These are phyloP conservation scores for Muscicapa striata DNA, from an alignment of 2,797 vertebrate genomes.

Conservation along the genomic window DNA sequence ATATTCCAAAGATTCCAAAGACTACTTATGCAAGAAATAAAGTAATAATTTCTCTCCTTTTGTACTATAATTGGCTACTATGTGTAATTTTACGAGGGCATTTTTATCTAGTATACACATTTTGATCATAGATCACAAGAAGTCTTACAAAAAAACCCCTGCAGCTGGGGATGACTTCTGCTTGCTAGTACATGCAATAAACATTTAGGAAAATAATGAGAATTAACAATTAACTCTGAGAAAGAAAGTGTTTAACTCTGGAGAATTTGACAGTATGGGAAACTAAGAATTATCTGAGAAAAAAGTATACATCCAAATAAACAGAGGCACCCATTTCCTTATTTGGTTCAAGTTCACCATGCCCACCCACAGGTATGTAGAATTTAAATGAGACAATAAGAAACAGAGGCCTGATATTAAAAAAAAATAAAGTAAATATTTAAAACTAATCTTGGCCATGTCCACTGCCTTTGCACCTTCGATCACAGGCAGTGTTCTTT, in stretches of 20 bases:
- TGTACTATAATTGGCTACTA: neutral
- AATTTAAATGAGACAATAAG: neutral
- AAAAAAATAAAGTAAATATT: neutral
- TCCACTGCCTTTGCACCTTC: neutral
- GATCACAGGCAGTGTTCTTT: neutral
- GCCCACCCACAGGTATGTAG: fast-evolving
- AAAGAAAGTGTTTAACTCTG: neutral
- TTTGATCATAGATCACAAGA: neutral
- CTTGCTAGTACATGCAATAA: neutral
- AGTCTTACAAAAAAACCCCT: neutral
- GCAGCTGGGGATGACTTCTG: neutral
- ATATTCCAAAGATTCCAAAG: neutral
- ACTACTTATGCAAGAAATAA: neutral
- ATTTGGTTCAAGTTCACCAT: neutral
- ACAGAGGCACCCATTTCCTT: neutral
- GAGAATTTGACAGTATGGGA: neutral
- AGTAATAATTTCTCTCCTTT: neutral
- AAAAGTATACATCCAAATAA: neutral
- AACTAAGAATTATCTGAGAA: neutral
- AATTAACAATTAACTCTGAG: neutral
- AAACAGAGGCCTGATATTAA: neutral
- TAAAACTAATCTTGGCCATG: neutral
- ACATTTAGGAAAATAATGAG: neutral
- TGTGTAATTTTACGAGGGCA: neutral
- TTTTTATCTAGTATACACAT: neutral